These are phyloP conservation scores for Crotalus adamanteus DNA, from an alignment of 2,797 vertebrate species.

Conservation along the genomic window DNA sequence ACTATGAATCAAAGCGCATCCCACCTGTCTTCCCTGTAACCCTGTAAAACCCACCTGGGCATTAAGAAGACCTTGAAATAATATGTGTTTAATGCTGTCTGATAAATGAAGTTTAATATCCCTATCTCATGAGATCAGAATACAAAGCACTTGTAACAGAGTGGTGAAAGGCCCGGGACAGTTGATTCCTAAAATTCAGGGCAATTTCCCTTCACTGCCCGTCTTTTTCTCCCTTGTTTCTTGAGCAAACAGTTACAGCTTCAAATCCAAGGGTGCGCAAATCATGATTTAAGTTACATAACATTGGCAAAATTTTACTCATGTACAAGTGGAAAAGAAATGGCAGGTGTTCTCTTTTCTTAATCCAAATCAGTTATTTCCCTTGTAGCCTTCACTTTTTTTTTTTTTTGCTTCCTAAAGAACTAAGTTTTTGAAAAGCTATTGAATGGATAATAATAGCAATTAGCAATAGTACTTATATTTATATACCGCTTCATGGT, in stretches of 20 bases:
- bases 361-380: neutral
- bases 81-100: neutral
- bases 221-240: constrained; percentile 3
- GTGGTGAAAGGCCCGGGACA: neutral
- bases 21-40: neutral
- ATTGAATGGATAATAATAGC: neutral
- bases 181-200: neutral
- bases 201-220: neutral
- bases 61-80: neutral
- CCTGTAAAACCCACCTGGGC: neutral
- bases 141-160: neutral
- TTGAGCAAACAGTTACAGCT: neutral
- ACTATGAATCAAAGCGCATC: neutral
- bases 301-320: neutral
- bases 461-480: neutral
- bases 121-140: neutral
- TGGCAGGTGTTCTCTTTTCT: neutral
- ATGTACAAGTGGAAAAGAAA: neutral
- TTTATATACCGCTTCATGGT: neutral
- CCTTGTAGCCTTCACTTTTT: neutral
- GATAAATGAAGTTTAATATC: neutral
- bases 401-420: neutral
- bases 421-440: neutral
- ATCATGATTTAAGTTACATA: neutral
- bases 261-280: constrained; percentile 5